A percentile compares a stretch with the other conserved stretches of the same genome.
Conservation (phyloP, 2,888 invertebrate species). For the Halocaridina rubra region DNA sequence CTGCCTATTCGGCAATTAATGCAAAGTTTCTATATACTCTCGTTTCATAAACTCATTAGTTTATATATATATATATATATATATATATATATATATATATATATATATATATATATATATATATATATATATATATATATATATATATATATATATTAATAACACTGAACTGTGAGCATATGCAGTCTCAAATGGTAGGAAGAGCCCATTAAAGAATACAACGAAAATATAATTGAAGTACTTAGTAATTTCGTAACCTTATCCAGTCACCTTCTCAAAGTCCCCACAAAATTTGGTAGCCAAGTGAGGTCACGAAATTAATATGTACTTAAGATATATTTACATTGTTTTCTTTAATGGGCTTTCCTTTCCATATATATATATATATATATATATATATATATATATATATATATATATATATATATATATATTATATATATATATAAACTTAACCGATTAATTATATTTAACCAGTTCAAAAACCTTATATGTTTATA, state of each 20-base stretch:
- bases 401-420: conserved; percentile 20
- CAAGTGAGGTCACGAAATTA: too few species aligned
- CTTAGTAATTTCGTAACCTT: too few species aligned
- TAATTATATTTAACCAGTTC: neutral
- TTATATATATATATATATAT: neutral
- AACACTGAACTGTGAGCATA: neutral
- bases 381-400: conserved; percentile 16
- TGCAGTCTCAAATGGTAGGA: neutral
- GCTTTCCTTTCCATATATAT: too few species aligned
- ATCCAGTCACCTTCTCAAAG: neutral
- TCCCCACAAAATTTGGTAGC: neutral
- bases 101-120: neutral
- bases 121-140: neutral
- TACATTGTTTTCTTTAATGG: neutral
- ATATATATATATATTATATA: neutral
- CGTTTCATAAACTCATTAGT: neutral
- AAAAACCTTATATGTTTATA: neutral
- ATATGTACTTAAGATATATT: too few species aligned
- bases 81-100: neutral
- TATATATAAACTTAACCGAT: neutral
- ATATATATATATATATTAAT: neutral
- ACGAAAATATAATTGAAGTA: neutral
- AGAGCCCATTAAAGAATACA: neutral
- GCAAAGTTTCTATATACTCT: neutral
- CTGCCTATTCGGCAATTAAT: neutral